Percentiles rank a stretch among this genome's conserved stretches.
phyloP scores from a whole-genome alignment of 2,797 vertebrate species.

The Falco novaeseelandiae region DNA sequence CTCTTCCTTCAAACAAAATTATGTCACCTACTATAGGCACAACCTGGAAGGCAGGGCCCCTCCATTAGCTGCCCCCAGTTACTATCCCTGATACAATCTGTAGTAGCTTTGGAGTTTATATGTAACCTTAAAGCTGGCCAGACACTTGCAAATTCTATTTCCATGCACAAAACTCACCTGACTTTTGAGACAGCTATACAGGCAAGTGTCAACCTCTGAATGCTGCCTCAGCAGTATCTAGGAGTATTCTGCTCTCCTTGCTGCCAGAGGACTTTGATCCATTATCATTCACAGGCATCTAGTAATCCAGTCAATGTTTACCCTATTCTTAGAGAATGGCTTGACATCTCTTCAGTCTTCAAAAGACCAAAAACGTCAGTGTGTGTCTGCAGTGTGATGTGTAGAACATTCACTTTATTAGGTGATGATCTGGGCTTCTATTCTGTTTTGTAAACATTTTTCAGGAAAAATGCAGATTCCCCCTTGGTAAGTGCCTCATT shows the following conservation, averaged over 20 bases:
- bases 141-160: background rate
- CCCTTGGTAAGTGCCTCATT: background rate
- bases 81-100: no score
- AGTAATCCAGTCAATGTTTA: background rate
- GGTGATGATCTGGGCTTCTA: background rate
- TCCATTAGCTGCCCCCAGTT: background rate
- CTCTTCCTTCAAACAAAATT: background rate
- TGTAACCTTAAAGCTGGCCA: background rate
- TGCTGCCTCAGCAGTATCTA: background rate
- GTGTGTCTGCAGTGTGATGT: background rate
- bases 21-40: background rate
- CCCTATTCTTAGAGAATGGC: background rate
- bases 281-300: background rate
- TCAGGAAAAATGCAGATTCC: background rate
- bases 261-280: background rate
- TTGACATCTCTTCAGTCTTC: background rate
- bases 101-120: no score
- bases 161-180: background rate
- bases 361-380: background rate
- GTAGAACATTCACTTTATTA: background rate
- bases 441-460: background rate
- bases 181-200: background rate
- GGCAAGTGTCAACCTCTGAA: background rate
- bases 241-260: background rate
- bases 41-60: background rate